phyloP scores from a whole-genome alignment of 2,888 invertebrate genomes.

The Hydropsyche betteni region DNA sequence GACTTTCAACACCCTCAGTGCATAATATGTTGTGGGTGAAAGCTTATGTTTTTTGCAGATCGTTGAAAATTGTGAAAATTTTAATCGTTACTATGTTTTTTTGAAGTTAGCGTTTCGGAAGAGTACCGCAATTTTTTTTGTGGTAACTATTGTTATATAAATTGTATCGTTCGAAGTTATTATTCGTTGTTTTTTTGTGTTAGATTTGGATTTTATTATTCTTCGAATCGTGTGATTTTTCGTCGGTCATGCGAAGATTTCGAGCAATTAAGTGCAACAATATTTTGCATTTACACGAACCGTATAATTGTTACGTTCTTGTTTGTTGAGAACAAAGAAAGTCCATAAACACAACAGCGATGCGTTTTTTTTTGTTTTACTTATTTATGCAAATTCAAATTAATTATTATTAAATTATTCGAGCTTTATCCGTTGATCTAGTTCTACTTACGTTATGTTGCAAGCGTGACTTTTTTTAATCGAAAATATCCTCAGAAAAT shows the following conservation, averaged over 20 bases:
- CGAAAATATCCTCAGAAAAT: too few relatives aligned
- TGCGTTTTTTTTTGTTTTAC: constrained; percentile 27
- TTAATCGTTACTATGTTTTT: too few relatives aligned
- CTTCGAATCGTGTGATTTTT: not conserved
- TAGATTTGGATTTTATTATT: too few relatives aligned
- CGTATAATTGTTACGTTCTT: constrained; percentile 11
- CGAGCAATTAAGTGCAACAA: constrained; percentile 24
- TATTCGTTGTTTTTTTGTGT: too few relatives aligned
- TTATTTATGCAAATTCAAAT: constrained; percentile 12
- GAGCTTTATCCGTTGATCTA: not conserved
- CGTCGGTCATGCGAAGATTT: constrained; percentile 25
- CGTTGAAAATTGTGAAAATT: too few relatives aligned
- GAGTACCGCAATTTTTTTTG: too few relatives aligned
- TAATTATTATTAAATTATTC: constrained; percentile 21
- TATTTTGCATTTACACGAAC: constrained; percentile 34
- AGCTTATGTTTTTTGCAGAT: too few relatives aligned
- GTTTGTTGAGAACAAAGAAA: constrained; percentile 28
- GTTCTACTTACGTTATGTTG: too few relatives aligned
- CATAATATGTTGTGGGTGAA: not conserved
- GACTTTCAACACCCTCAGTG: constrained; percentile 8
- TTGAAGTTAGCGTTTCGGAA: too few relatives aligned
- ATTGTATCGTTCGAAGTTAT: too few relatives aligned
- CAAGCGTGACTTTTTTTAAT: too few relatives aligned
- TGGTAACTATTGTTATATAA: too few relatives aligned
- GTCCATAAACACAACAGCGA: not conserved